Evolutionary conservation across 1,140 invertebrate species (phyloP).

Genomic region (Dendrolimus punctatus): DNA sequence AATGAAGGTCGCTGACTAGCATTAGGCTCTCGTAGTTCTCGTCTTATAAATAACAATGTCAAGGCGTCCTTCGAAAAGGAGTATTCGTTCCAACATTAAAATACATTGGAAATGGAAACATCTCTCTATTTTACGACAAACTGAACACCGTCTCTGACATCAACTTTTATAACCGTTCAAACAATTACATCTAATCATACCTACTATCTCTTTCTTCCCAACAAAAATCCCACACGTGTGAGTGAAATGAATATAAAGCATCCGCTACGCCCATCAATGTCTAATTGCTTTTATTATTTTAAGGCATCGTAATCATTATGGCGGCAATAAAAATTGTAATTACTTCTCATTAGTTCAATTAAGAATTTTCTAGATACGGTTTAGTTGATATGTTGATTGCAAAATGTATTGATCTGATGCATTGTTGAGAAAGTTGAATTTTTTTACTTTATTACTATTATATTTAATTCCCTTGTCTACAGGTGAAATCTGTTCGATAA

Average conservation of each 20-base stretch:
- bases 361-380: slow-evolving; percentile 69
- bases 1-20: no score
- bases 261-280: slow-evolving; percentile 64
- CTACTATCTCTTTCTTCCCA: slow-evolving; percentile 25
- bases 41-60: no score
- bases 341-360: slow-evolving; percentile 72
- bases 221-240: slow-evolving; percentile 18
- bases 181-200: slow-evolving; percentile 66
- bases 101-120: slow-evolving; percentile 42
- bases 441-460: slow-evolving; percentile 33
- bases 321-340: slow-evolving; percentile 71
- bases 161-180: slow-evolving; percentile 69
- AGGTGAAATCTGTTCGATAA: slow-evolving; percentile 47
- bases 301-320: slow-evolving; percentile 70
- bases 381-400: slow-evolving; percentile 63
- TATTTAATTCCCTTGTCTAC: slow-evolving; percentile 33
- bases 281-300: slow-evolving; percentile 73
- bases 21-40: no score
- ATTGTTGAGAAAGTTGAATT: slow-evolving; percentile 43
- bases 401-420: slow-evolving; percentile 35
- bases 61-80: neutral
- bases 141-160: slow-evolving; percentile 63
- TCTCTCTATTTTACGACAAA: slow-evolving; percentile 63
- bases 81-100: slow-evolving; percentile 30
- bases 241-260: slow-evolving; percentile 37